phyloP scores from a whole-genome alignment of 1,140 invertebrate genomes.

The Laupala kohalensis region DNA sequence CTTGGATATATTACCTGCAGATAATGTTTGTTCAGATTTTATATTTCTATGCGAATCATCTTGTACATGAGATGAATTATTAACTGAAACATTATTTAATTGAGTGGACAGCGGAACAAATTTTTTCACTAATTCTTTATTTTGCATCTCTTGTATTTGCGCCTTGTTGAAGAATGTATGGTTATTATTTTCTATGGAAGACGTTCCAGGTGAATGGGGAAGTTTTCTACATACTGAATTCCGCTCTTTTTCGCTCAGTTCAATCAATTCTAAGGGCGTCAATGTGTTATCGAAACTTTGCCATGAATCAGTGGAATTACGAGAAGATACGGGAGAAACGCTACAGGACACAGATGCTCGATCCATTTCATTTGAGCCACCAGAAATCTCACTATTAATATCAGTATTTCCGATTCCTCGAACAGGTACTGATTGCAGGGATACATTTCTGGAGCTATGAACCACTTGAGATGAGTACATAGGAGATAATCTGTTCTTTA shows the following conservation, averaged over 20 bases:
- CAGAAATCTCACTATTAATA: too few relatives aligned
- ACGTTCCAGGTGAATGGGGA: not conserved
- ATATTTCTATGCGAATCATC: too few relatives aligned
- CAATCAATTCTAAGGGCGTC: not conserved
- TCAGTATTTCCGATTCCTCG: too few relatives aligned
- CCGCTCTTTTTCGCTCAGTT: not conserved
- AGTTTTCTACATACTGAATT: not conserved
- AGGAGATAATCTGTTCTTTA: too few relatives aligned
- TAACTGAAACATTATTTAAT: too few relatives aligned
- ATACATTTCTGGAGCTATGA: too few relatives aligned
- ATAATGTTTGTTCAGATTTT: too few relatives aligned
- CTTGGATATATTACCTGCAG: too few relatives aligned
- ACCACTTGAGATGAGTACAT: too few relatives aligned
- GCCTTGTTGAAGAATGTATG: not conserved
- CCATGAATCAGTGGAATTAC: not conserved
- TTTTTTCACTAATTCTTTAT: not conserved
- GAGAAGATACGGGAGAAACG: not conserved
- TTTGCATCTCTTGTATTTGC: not conserved
- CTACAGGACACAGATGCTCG: not conserved
- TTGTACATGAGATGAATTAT: too few relatives aligned
- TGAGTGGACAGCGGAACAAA: not conserved
- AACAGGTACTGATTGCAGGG: too few relatives aligned
- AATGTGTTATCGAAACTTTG: not conserved
- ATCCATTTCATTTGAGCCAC: not conserved
- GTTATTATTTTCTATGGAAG: not conserved